Evolutionary conservation across 2,888 invertebrate species (phyloP).

Genomic region (Drosophila barbarae): DNA sequence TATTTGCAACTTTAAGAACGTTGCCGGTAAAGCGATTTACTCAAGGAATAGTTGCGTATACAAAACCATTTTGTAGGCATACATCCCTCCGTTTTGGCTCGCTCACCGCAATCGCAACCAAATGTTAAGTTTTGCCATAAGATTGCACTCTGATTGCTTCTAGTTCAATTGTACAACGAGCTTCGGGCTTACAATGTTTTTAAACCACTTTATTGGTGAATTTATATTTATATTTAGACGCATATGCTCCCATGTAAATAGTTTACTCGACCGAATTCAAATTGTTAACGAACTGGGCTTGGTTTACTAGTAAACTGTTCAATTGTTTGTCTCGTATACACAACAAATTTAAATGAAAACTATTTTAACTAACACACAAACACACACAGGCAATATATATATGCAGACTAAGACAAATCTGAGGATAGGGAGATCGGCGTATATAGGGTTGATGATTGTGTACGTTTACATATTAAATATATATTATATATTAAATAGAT

Average conservation of each 20-base stretch:
- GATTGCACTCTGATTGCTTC: constrained; percentile 39
- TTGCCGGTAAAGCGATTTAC: constrained; percentile 8
- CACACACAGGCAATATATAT: constrained; percentile 35
- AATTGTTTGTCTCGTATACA: constrained; percentile 33
- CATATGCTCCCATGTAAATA: constrained; percentile 34
- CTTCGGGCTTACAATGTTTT: constrained; percentile 23
- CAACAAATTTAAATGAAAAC: constrained; percentile 37
- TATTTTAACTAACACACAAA: constrained; percentile 46
- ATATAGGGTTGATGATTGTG: constrained; percentile 49
- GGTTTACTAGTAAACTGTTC: constrained; percentile 41
- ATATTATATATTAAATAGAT: constrained; percentile 64
- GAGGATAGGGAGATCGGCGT: constrained; percentile 45
- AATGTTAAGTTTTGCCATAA: constrained; percentile 39
- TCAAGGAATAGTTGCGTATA: constrained; percentile 21
- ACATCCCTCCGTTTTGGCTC: constrained; percentile 19
- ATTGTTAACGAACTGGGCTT: constrained; percentile 36
- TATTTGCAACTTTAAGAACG: background rate
- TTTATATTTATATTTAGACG: constrained; percentile 19
- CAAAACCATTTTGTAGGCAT: constrained; percentile 12
- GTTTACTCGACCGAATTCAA: constrained; percentile 32
- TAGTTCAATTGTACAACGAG: constrained; percentile 41
- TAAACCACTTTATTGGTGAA: constrained; percentile 31
- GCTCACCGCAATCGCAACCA: constrained; percentile 32
- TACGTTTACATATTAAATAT: constrained; percentile 60
- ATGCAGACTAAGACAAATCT: constrained; percentile 38